Base-by-base conservation (phyloP, 2,113 vertebrate genomes). In the Meriones unguiculatus region DNA sequence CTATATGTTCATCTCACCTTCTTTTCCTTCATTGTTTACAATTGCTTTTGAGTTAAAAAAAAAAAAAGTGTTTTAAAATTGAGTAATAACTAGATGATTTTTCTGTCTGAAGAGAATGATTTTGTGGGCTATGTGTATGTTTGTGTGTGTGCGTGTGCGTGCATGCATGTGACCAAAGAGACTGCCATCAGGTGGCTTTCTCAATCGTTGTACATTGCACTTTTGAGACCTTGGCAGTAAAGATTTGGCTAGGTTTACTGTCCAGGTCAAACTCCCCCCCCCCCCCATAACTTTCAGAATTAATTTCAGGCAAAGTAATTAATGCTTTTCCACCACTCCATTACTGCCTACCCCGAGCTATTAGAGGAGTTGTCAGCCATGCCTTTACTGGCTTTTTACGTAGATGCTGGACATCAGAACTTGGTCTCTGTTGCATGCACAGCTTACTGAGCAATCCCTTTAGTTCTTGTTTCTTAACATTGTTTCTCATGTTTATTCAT, bases 31-130 rank as follows among this genome's bases (percentile, higher is more conserved):
- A 7, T 87, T 85, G 7, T 76, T 90, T 78, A 0, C 72, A 78
- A 18, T 46, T 88, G 7, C 82, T 95, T 89, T 93, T 50, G 89
- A 91, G 64, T 80, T 88, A 86, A 50, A 90, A 88, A 38, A 46
- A 46, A 46, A 41, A 75, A 82, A 64, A 2, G 1, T 65, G 13
- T 17, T 88, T 72, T 93, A 59, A 94, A 78, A 69, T 32, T 92
- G 18, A 76, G 59, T 59, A 77, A 67, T 72, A 82, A 86, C 82
- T 77, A n/a, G 20, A 81, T 87, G 70, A 84, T 38, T 72, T 70
- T 80, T 50, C 6, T 72, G 11, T 85, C 7, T 88, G n/a, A 95
- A 90, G 24, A 46, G 17, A 91, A 70, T 86, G 85, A 64, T 50
- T 89, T 95, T 46, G n/a, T 8, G 35, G 8, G 10, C 38, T 52